Evolutionary conservation across 2,113 vertebrate species (phyloP).

Genomic region (Phalacrocorax carbo): DNA sequence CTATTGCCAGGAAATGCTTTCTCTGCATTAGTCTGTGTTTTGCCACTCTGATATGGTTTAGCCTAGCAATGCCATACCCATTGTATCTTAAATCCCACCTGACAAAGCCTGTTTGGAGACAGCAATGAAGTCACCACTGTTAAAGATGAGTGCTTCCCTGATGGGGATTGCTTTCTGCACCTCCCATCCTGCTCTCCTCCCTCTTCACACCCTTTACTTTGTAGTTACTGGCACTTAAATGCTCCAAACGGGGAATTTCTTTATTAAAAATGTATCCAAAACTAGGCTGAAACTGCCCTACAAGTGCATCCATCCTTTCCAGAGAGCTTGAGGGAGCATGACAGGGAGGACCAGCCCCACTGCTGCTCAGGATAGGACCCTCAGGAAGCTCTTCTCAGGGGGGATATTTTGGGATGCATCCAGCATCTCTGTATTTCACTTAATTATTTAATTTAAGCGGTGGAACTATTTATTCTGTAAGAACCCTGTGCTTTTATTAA

Average conservation of each 20-base stretch:
- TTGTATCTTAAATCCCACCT: not conserved
- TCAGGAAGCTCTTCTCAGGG: not conserved
- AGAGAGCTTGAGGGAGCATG: rapidly evolving
- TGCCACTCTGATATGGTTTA: not conserved
- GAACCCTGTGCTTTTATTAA: not conserved
- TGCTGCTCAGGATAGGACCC: not conserved
- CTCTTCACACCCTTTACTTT: not conserved
- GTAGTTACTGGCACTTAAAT: not conserved
- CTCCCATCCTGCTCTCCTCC: not conserved
- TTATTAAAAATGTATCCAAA: not conserved
- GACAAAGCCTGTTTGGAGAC: not conserved
- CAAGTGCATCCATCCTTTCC: rapidly evolving
- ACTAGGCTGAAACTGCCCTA: not conserved
- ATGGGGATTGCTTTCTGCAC: too few relatives aligned
- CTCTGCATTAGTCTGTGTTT: not conserved
- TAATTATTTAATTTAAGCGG: not conserved
- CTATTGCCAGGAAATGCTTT: not conserved
- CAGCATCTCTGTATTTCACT: not conserved
- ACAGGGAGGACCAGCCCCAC: not conserved
- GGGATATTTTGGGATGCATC: not conserved
- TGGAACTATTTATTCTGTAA: not conserved
- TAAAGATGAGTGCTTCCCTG: rapidly evolving
- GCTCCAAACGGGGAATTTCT: not conserved
- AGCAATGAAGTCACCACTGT: not conserved
- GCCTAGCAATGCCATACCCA: not conserved